A percentile compares a stretch with the other conserved stretches of the same genome.
Evolutionary conservation across 1,140 invertebrate genomes (phyloP).

Genomic region (Akabosia matsudoensis): DNA sequence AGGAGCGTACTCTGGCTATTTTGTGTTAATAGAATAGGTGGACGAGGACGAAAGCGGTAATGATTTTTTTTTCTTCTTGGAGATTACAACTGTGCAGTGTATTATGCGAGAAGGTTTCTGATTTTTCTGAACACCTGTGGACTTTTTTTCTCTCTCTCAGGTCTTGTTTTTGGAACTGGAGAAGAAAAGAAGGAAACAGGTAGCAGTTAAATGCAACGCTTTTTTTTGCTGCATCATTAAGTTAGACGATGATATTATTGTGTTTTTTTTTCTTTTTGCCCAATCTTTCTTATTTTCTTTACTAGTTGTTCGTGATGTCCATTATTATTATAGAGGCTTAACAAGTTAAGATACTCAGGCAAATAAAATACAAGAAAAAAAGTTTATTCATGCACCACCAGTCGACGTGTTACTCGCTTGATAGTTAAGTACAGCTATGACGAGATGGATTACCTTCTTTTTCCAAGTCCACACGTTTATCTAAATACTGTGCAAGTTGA

Average conservation of each 20-base stretch:
- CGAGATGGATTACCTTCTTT: too few relatives aligned
- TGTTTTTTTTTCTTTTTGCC: constrained; percentile 17
- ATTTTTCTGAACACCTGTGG: constrained; percentile 23
- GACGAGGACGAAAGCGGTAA: neutral
- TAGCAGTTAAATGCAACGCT: constrained; percentile 20
- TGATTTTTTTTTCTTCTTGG: neutral
- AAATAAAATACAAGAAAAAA: neutral
- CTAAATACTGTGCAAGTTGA: too few relatives aligned
- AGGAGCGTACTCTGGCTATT: too few relatives aligned
- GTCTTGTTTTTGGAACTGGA: constrained; percentile 20
- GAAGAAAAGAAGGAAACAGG: constrained; percentile 22
- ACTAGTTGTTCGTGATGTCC: neutral
- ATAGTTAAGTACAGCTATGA: too few relatives aligned
- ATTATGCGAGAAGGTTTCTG: neutral
- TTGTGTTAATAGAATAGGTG: neutral
- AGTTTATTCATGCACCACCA: too few relatives aligned
- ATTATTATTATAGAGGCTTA: neutral
- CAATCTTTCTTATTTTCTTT: neutral
- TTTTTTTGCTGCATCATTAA: constrained; percentile 20
- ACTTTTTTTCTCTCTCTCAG: too few relatives aligned
- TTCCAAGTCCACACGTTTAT: too few relatives aligned
- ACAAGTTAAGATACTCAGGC: neutral
- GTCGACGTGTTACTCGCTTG: too few relatives aligned
- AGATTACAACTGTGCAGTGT: neutral
- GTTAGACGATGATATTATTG: constrained; percentile 2